Percentiles rank a stretch among this genome's conserved stretches.
Conservation (phyloP, 2,888 invertebrate species). For the Tholera decimalis region DNA sequence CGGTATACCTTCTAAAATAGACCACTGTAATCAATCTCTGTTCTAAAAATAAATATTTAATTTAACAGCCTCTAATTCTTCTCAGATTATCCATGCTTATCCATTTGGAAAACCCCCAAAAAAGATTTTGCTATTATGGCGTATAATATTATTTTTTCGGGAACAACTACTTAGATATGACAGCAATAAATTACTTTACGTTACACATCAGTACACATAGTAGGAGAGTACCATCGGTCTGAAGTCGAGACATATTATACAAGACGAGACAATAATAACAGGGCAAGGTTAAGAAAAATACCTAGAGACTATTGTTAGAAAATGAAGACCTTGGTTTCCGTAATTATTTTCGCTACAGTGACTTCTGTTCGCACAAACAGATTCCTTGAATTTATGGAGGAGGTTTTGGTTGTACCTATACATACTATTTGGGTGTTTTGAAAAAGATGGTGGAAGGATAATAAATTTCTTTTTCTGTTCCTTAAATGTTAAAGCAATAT, state of each 20-base stretch:
- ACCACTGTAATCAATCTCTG: neutral
- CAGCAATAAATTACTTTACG: slow-evolving; percentile 57
- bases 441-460: neutral
- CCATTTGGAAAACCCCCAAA: slow-evolving; percentile 28
- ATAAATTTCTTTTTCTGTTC: slow-evolving; percentile 9
- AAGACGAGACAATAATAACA: slow-evolving; percentile 59
- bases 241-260: slow-evolving; percentile 63
- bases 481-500: neutral
- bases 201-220: too few species aligned
- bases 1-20: neutral
- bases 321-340: slow-evolving; percentile 59
- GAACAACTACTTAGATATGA: slow-evolving; percentile 33
- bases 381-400: slow-evolving; percentile 40
- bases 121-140: slow-evolving; percentile 21
- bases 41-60: neutral
- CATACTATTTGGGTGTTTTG: slow-evolving; percentile 30
- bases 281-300: slow-evolving; percentile 52
- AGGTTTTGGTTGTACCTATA: slow-evolving; percentile 27
- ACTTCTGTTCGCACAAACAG: slow-evolving; percentile 55
- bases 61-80: slow-evolving; percentile 22
- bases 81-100: slow-evolving; percentile 5
- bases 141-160: slow-evolving; percentile 22
- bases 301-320: slow-evolving; percentile 58
- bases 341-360: slow-evolving; percentile 60
- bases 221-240: slow-evolving; percentile 54